Evolutionary conservation across 2,113 vertebrate species (phyloP), one percentile per base, ranked within the genome.

Genomic region (Psittacus erithacus): DNA sequence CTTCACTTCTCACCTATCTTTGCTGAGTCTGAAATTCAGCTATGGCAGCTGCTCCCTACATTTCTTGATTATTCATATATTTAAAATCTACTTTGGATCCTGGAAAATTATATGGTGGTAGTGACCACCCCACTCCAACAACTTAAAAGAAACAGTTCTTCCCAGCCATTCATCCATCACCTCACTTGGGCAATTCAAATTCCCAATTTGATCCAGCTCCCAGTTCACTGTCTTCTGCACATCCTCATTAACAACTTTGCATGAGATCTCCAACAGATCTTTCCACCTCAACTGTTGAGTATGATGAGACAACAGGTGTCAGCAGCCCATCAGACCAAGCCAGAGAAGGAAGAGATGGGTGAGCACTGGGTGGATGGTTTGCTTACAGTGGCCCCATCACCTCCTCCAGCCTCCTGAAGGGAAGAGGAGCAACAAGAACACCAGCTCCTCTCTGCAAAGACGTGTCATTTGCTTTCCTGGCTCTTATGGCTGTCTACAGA

Each of bases 1-100:
- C 92, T 91, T 84, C 81, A 47, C 86, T 94, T 94, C 91, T 94
- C 88, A 78, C 90, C 88, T 84, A 49, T 13, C 80, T 77, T 46
- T 84, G 78, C 79, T 41, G 88, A 93, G 74, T 79, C 87, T 95
- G 81, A 79, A 91, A 84, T 62, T 44, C 74, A 79, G 73, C 90
- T 60, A 5, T 76, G 70, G 90, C 81, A 86, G 82, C 95, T 92
- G 86, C 74, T 84, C 59, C 53, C 83, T 55, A 67, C 7, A 1
- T 16, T 70, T 67, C 60, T n/a, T 73, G 70, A 79, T 68, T 92
- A 68, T 85, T 95, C 78, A 65, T 59, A 44, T 49, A 38, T 53
- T 83, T 70, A 28, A 63, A 85, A 43, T 2, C 4, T 13, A 24
- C 43, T 84, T 16, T 38, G 80, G 44, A 90, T 83, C 47, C 73